Conservation (phyloP, 2,888 invertebrate species). For the Drosophila pseudotalamancana region DNA sequence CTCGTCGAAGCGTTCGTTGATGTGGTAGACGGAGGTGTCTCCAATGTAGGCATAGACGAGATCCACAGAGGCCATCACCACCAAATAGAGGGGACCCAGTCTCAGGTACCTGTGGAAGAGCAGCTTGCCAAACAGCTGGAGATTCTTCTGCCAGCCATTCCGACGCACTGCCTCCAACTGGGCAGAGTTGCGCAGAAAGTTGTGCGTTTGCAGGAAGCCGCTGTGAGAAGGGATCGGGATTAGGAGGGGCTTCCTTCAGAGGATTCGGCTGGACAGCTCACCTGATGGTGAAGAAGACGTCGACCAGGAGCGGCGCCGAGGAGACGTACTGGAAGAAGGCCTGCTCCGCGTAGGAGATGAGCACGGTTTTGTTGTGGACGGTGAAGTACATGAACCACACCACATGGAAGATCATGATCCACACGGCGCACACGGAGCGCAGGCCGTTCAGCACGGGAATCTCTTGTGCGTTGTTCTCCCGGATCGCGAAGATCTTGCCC, state of each 20-base stretch:
- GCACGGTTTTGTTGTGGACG: constrained; percentile 82
- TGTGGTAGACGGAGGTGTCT: constrained; percentile 83
- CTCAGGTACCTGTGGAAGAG: constrained; percentile 83
- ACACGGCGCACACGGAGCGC: constrained; percentile 83
- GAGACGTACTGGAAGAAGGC: constrained; percentile 83
- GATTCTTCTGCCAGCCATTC: constrained; percentile 71
- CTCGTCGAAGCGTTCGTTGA: constrained; percentile 83
- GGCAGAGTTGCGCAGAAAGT: constrained; percentile 80
- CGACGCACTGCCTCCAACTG: constrained; percentile 76
- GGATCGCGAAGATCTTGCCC: constrained; percentile 72
- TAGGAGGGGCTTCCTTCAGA: background rate
- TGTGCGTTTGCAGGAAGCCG: constrained; percentile 83
- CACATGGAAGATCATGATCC: constrained; percentile 84
- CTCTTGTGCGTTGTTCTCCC: constrained; percentile 64
- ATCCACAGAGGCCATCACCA: constrained; percentile 81
- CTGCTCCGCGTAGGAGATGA: constrained; percentile 82
- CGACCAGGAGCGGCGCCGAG: constrained; percentile 83
- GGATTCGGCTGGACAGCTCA: constrained; percentile 31
- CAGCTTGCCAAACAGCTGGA: constrained; percentile 77
- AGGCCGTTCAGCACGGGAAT: constrained; percentile 84
- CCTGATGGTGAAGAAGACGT: constrained; percentile 84
- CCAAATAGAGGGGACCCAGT: constrained; percentile 82
- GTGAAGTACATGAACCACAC: constrained; percentile 84
- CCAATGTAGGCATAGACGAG: constrained; percentile 81
- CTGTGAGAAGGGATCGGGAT: constrained; percentile 45